Evolutionary conservation across 30 jellyfish, hydroid and myxozoan species (phyloP).

Genomic region (Pelagia noctiluca): DNA sequence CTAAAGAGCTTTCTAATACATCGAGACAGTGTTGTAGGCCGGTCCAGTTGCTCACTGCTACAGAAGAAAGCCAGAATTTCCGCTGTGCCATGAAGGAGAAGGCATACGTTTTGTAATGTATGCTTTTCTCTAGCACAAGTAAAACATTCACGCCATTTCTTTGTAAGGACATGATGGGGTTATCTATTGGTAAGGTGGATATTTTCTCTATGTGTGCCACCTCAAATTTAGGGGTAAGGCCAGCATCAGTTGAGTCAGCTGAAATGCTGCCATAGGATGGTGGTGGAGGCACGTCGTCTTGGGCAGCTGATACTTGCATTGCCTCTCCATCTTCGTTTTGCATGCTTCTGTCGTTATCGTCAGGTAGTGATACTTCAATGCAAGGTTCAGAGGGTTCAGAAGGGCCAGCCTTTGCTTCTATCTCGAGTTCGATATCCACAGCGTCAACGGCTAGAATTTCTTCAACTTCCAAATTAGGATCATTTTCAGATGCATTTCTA

Average conservation of each 20-base stretch:
- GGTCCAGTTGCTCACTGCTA: conserved; percentile 74
- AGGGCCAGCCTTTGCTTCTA: background rate
- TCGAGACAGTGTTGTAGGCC: conserved; percentile 81
- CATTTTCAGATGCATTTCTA: background rate
- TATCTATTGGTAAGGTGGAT: conserved; percentile 23
- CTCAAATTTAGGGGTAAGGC: background rate
- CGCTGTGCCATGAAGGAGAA: conserved; percentile 85
- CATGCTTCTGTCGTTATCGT: background rate
- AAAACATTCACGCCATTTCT: conserved; percentile 79
- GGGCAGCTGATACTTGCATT: background rate
- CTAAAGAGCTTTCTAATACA: conserved; percentile 72
- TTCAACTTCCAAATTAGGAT: background rate
- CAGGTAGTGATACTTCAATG: background rate
- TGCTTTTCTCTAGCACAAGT: conserved; percentile 74
- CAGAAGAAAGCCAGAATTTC: conserved; percentile 81
- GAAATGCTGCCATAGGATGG: conserved; percentile 28
- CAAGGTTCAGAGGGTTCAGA: background rate
- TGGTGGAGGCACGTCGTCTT: conserved; percentile 32
- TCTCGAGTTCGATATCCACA: background rate
- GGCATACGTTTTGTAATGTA: conserved; percentile 68
- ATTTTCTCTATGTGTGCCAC: background rate
- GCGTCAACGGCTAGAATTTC: background rate
- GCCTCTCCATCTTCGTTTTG: background rate
- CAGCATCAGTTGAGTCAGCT: conserved; percentile 14
- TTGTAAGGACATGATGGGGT: conserved; percentile 54